Evolutionary conservation across 2,797 vertebrate species (phyloP).

Genomic region (Vireo griseus): DNA sequence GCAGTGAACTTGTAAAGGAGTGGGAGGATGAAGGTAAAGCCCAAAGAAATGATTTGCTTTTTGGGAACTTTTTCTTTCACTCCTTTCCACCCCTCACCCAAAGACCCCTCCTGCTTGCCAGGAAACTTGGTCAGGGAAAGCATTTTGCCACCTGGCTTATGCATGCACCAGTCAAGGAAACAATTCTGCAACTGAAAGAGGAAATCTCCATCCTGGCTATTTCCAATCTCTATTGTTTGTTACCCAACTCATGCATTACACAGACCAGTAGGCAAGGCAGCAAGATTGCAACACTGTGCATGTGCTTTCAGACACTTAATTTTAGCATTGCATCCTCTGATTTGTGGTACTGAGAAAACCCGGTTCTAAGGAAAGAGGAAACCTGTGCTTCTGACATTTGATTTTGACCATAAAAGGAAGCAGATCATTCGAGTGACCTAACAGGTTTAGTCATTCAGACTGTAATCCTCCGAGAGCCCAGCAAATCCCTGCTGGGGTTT

Average conservation of each 20-base stretch:
- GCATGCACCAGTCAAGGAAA: conserved; percentile 55
- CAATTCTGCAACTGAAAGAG: conserved; percentile 61
- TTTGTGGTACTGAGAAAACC: conserved; percentile 18
- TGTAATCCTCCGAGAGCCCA: neutral
- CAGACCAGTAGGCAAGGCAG: conserved; percentile 32
- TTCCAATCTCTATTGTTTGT: conserved; percentile 67
- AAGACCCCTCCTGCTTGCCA: neutral
- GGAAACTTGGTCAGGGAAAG: neutral
- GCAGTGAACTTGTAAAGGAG: neutral
- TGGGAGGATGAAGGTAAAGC: neutral
- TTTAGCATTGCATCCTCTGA: conserved; percentile 55
- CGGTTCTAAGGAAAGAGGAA: conserved; percentile 67
- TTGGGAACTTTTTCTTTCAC: neutral
- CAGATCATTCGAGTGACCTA: neutral
- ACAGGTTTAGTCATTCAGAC: conserved; percentile 3
- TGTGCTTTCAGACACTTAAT: conserved; percentile 65
- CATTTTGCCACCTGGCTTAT: conserved; percentile 55
- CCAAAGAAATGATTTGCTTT: neutral
- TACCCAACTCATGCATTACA: conserved; percentile 36
- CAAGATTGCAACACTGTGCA: conserved; percentile 60
- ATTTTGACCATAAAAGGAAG: conserved; percentile 69
- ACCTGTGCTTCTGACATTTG: conserved; percentile 41
- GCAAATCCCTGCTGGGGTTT: neutral
- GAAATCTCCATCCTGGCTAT: conserved; percentile 50
- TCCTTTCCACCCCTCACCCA: neutral